These are phyloP conservation scores for Bombus picipes DNA, from an alignment of 1,140 invertebrate species.

Conservation along the genomic window DNA sequence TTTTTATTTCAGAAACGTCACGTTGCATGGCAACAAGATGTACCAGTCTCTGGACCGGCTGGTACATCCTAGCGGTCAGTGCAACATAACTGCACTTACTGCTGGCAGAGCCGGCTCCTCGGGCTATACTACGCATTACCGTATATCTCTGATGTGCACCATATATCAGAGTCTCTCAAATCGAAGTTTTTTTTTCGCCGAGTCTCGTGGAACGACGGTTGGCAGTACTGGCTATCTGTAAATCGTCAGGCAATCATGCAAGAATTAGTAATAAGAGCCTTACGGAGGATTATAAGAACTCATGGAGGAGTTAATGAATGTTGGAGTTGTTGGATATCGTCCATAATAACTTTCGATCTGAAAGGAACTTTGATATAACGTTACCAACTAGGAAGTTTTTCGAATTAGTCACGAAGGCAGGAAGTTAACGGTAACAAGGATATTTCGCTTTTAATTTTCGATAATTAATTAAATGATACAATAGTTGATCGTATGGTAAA, in stretches of 20 bases:
- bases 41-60: constrained; percentile 28
- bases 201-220: not conserved
- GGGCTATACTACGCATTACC: constrained; percentile 18
- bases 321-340: not conserved
- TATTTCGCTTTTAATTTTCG: not conserved
- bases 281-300: not conserved
- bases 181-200: not conserved
- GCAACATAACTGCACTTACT: constrained; percentile 75
- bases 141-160: constrained; percentile 33
- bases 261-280: not conserved
- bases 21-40: constrained; percentile 68
- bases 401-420: not conserved
- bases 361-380: not conserved
- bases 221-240: not conserved
- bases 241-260: not conserved
- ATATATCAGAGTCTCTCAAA: constrained; percentile 22
- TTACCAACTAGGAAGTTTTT: not conserved
- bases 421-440: constrained; percentile 4
- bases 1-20: constrained; percentile 57
- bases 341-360: not conserved
- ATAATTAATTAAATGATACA: not conserved
- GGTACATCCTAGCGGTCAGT: constrained; percentile 71
- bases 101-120: constrained; percentile 25
- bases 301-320: not conserved
- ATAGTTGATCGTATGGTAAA: not conserved